Percentiles rank a stretch among this genome's conserved stretches.
Evolutionary conservation across 2,113 vertebrate genomes (phyloP).

Genomic region (Condylura cristata): DNA sequence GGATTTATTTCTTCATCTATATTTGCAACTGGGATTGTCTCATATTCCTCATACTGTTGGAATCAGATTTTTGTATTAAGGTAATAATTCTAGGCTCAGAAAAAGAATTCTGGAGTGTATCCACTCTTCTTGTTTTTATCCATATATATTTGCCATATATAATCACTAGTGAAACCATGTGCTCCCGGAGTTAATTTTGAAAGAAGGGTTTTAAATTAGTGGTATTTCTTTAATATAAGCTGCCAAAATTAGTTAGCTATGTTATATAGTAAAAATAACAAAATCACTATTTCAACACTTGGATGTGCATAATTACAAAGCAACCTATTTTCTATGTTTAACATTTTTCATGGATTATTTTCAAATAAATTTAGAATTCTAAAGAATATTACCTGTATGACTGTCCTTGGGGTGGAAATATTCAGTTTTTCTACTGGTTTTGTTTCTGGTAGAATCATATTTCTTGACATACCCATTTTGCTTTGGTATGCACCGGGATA

Average conservation of each 20-base stretch:
- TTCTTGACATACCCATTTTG: constrained; percentile 25
- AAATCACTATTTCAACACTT: constrained; percentile 18
- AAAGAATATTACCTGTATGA: constrained; percentile 63
- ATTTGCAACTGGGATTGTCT: neutral
- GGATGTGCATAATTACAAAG: neutral
- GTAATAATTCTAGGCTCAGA: neutral
- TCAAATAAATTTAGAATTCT: constrained; percentile 38
- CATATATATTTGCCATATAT: neutral
- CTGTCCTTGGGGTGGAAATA: neutral
- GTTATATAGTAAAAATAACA: neutral
- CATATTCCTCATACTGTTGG: neutral
- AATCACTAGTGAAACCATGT: neutral
- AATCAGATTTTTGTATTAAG: neutral
- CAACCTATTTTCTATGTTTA: neutral
- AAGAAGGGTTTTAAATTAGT: neutral
- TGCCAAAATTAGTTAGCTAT: neutral
- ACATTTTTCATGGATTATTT: neutral
- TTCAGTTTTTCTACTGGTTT: constrained; percentile 51
- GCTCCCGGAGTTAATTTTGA: neutral
- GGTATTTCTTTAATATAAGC: neutral
- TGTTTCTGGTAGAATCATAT: neutral
- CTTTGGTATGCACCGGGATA: constrained; percentile 5
- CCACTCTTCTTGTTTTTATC: neutral
- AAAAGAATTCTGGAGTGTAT: neutral
- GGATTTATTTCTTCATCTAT: neutral